Evolutionary conservation across 2,888 invertebrate genomes (phyloP).

Genomic region (Ariolimax columbianus): DNA sequence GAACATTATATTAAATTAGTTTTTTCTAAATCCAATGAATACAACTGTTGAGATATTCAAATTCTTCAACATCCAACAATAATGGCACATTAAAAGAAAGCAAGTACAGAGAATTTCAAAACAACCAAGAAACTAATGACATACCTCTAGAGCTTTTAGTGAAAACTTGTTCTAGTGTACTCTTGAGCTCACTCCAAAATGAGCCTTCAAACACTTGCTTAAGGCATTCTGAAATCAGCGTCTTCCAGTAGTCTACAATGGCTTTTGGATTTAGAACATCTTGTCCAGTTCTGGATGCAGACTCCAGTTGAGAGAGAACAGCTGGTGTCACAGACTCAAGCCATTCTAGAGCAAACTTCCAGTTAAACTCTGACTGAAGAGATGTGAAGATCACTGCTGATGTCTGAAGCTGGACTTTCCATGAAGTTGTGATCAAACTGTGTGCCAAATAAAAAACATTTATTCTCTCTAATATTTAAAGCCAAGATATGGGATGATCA

Average conservation of each 20-base stretch:
- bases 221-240: neutral
- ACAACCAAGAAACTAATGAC: neutral
- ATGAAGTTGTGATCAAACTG: neutral
- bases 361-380: slow-evolving; percentile 44
- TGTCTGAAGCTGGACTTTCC: slow-evolving; percentile 36
- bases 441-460: neutral
- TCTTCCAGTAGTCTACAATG: slow-evolving; percentile 7
- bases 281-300: neutral
- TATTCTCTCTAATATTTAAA: no score
- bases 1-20: no score
- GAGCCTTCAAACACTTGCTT: slow-evolving; percentile 24
- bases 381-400: slow-evolving; percentile 49
- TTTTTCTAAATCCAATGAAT: no score
- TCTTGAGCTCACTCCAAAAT: slow-evolving; percentile 7
- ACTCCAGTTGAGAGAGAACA: neutral
- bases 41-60: no score
- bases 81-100: neutral
- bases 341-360: slow-evolving; percentile 52
- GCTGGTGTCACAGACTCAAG: slow-evolving; percentile 17
- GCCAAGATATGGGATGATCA: no score
- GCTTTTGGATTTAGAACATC: neutral
- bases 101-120: neutral
- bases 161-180: slow-evolving; percentile 17
- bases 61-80: no score
- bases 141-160: slow-evolving; percentile 31